These are phyloP conservation scores for Mustelus asterias DNA, from an alignment of 2,113 vertebrate genomes.

Conservation along the genomic window DNA sequence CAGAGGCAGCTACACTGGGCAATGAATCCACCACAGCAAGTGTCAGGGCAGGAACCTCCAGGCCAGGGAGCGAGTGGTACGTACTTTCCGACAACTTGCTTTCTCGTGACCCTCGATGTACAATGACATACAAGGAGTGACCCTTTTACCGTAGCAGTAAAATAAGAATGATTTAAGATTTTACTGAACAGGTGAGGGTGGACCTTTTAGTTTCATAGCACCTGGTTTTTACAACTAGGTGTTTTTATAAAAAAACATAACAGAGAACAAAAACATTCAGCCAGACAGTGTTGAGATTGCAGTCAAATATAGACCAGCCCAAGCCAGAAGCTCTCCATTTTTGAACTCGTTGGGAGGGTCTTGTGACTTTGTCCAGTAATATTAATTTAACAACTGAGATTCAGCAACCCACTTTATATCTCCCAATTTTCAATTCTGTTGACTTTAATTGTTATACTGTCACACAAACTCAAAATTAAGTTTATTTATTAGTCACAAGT, in stretches of 20 bases:
- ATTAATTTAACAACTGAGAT: too few species aligned
- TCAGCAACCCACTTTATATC: neutral
- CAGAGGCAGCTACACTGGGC: slow-evolving; percentile 90
- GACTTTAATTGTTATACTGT: neutral
- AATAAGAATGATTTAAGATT: neutral
- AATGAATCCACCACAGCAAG: slow-evolving; percentile 79
- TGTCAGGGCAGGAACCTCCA: slow-evolving; percentile 57
- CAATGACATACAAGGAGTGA: neutral
- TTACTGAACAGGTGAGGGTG: neutral
- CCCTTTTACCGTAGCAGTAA: neutral
- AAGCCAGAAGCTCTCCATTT: neutral
- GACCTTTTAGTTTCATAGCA: neutral
- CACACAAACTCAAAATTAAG: neutral
- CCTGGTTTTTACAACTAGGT: neutral
- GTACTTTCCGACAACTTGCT: slow-evolving; percentile 39
- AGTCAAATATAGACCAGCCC: neutral
- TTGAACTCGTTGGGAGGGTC: neutral
- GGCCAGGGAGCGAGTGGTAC: slow-evolving; percentile 62
- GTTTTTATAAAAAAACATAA: too few species aligned
- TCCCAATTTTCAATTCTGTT: neutral
- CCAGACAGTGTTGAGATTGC: neutral
- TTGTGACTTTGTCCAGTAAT: neutral
- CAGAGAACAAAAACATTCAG: neutral
- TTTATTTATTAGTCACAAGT: too few species aligned
- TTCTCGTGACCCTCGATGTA: neutral